Conservation (phyloP, 2,888 invertebrate species). For the Corbicula japonica region DNA sequence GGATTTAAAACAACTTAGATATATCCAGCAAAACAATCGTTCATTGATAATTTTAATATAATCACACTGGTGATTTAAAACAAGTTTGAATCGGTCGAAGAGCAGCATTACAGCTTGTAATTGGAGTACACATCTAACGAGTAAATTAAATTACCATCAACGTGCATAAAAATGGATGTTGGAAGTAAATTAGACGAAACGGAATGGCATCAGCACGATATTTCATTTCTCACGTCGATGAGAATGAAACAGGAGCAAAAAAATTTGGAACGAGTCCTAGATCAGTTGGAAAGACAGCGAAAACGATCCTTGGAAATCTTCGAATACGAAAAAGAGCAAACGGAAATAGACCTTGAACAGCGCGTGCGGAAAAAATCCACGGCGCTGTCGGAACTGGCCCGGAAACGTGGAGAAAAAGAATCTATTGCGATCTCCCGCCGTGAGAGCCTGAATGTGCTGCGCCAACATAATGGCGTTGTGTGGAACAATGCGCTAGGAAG, state of each 20-base stretch:
- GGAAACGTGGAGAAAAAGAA: slow-evolving; percentile 26
- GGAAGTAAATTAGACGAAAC: neutral
- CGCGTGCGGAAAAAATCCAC: slow-evolving; percentile 41
- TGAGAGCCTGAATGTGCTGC: slow-evolving; percentile 46
- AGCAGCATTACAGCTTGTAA: no score
- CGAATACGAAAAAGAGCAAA: slow-evolving; percentile 36
- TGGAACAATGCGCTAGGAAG: slow-evolving; percentile 38
- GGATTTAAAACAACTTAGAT: no score
- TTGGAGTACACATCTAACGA: no score
- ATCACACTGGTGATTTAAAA: no score
- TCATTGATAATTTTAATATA: no score
- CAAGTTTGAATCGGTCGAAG: no score
- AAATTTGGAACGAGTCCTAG: slow-evolving; percentile 31
- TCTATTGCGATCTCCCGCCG: slow-evolving; percentile 43
- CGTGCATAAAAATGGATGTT: slow-evolving; percentile 6
- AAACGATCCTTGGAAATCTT: slow-evolving; percentile 32
- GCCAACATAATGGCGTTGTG: slow-evolving; percentile 11
- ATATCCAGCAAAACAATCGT: no score
- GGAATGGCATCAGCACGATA: slow-evolving; percentile 25
- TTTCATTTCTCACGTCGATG: slow-evolving; percentile 28
- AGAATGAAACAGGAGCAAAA: slow-evolving; percentile 41
- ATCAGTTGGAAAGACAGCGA: slow-evolving; percentile 40
- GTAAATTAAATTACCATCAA: no score
- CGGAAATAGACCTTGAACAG: slow-evolving; percentile 39
- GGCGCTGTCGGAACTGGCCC: slow-evolving; percentile 27